Base-by-base conservation (phyloP, 2,888 invertebrate genomes). In the Philopedon plagiatum region DNA sequence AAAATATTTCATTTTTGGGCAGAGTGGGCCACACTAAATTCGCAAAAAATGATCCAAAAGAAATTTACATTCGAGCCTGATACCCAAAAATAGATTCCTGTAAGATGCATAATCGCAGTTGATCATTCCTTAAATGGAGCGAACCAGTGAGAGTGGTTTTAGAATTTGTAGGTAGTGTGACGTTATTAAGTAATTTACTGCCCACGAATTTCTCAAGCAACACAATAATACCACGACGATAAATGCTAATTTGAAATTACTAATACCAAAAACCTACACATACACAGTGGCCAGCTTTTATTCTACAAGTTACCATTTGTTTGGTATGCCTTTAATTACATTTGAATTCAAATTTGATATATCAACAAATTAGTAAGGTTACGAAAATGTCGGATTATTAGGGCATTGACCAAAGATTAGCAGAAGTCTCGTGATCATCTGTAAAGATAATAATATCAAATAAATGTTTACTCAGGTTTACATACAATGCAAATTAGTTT, bases 21-120 rank as follows among this genome's bases (percentile, higher is more conserved):
- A 44, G 18, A 19, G 44, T 44, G n/a, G 44, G 19, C 19, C 39
- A 15, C 39, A n/a, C 2, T 39, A 44, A 44, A 44, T 9, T 19
- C 8, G 19, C 44, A 44, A 19, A 44, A 29, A 18, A 44, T 19
- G 9, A 19, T 44, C 19, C 44, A 18, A 39, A 39, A 15, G 5
- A 15, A 39, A 39, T 34, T 34, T n/a, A n/a, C 3, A 39, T 39
- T 39, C 15, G 15, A 15, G 39, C 39, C 15, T 39, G 39, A 15
- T 39, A 1, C 9, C 46, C 21, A 46, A 46, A 44, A 21, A 46
- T 46, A 46, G n/a, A n/a, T 13, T 0, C 1, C 9, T 34, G 11
- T n/a, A 34, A 58, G 37, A 58, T 58, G 58, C 58, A 58, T 34
- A 60, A 41, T 26, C 15, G 9, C 60, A 26, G 26, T 29, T 26